Base-by-base conservation (phyloP, 1,140 invertebrate genomes). In the Plodia interpunctella region DNA sequence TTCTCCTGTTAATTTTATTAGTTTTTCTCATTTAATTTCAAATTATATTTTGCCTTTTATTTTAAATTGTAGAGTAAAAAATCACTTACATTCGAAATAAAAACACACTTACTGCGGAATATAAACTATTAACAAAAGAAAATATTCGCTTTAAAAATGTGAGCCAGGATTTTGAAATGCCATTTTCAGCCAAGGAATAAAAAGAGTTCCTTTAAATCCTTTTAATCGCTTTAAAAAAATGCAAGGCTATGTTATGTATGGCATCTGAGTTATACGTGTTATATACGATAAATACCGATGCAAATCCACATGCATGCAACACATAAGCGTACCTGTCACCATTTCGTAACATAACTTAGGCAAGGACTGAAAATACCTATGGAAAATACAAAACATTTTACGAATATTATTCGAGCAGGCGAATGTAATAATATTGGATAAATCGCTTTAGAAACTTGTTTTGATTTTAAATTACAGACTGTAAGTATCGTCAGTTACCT, bases 281-380 rank as follows among this genome's bases (percentile, higher is more conserved):
- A 44, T 44, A 5, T 44, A 44, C 38, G n/a, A 44, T 44, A 44
- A 44, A 44, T 44, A 44, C 38, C 38, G 13, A 44, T 44, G 38
- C 38, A 44, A 44, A 44, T 44, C 13, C 38, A 44, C 38, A 44
- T 44, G 38, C 38, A 44, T 44, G 38, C 38, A 44, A 44, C 38
- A 44, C 15, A 44, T 44, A 44, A 44, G 38, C 38, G 38, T 44
- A 44, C 38, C 38, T 44, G 38, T 44, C 38, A 44, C 38, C 38
- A 17, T 44, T 44, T 44, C 38, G 38, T 17, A 44, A 44, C 38
- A 44, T 44, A 44, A 44, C 38, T 44, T 44, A 44, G 38, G 38
- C 38, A 44, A 44, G 38, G 13, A n/a, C 38, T 44, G 38, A 44
- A 44, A 44, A 44, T 44, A 44, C 38, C 38, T 13, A 44, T n/a